These are phyloP conservation scores for Knipowitschia caucasica DNA, from an alignment of 2,797 vertebrate genomes.

Conservation along the genomic window DNA sequence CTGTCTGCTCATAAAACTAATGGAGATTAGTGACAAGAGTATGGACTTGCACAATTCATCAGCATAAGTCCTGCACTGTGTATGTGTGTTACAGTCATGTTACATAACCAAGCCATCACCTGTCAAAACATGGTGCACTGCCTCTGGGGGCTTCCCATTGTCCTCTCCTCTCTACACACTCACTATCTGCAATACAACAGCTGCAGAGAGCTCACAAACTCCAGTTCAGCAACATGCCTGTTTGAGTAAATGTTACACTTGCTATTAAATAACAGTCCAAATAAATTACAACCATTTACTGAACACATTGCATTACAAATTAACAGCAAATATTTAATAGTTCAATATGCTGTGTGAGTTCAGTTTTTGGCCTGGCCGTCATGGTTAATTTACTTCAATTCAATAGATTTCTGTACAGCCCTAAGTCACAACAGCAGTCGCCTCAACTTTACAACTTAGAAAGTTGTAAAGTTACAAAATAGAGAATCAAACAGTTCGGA, in stretches of 20 bases:
- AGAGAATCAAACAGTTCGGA: too few relatives aligned
- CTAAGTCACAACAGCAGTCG: too few relatives aligned
- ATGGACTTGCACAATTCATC: conserved; percentile 30
- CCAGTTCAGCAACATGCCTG: conserved; percentile 18
- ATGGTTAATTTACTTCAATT: too few relatives aligned
- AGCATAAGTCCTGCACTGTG: background rate
- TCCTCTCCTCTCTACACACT: conserved; percentile 43
- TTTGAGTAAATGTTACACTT: conserved; percentile 20
- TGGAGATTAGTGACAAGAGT: conserved; percentile 24
- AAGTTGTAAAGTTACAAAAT: too few relatives aligned
- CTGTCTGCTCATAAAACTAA: too few relatives aligned
- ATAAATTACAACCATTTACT: background rate
- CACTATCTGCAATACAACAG: conserved; percentile 66
- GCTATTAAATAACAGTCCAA: conserved; percentile 7
- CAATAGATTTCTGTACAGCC: too few relatives aligned
- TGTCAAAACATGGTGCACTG: conserved; percentile 50
- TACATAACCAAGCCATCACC: conserved; percentile 58
- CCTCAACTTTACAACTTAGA: too few relatives aligned
- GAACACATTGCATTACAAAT: too few relatives aligned
- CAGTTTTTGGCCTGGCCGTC: too few relatives aligned
- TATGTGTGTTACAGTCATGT: conserved; percentile 15
- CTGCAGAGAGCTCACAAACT: conserved; percentile 43
- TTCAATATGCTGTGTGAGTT: too few relatives aligned
- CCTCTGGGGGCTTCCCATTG: conserved; percentile 33
- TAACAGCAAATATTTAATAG: too few relatives aligned